Percentiles rank a stretch among this genome's conserved stretches.
These are phyloP conservation scores for Crotalus helleri DNA, from an alignment of 2,113 vertebrate genomes.

Conservation along the genomic window DNA sequence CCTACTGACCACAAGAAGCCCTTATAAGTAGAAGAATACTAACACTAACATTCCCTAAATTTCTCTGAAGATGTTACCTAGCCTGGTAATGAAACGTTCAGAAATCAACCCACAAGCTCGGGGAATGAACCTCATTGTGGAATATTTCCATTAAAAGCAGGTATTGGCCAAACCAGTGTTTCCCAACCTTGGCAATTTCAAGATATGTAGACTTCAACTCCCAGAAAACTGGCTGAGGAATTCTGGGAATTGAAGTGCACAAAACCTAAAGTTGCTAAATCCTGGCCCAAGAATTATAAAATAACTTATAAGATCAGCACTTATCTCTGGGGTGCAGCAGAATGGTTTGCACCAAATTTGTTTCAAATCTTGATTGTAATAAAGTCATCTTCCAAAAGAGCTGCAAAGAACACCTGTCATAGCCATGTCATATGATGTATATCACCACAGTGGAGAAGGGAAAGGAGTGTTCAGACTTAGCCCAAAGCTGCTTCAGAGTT, in stretches of 20 bases:
- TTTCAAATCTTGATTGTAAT: background rate
- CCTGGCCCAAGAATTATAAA: background rate
- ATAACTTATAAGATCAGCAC: background rate
- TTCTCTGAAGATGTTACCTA: background rate
- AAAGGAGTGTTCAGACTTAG: background rate
- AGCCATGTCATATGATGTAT: background rate
- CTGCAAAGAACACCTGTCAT: background rate
- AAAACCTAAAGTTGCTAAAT: background rate
- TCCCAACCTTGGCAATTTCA: background rate
- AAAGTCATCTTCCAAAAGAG: background rate
- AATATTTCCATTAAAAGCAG: background rate
- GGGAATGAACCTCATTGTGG: background rate
- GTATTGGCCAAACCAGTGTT: background rate
- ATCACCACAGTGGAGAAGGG: background rate
- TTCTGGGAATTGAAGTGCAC: background rate
- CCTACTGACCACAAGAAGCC: background rate
- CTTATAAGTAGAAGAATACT: background rate
- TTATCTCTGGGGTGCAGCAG: background rate
- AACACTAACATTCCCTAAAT: background rate
- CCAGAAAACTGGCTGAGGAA: background rate
- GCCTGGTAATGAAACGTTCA: background rate
- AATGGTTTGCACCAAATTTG: background rate
- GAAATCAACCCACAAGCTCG: background rate
- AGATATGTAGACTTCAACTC: background rate
- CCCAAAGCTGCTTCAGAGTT: background rate